These are phyloP conservation scores for Dasysyrphus albostriatus DNA, from an alignment of 2,888 invertebrate species.

Conservation along the genomic window DNA sequence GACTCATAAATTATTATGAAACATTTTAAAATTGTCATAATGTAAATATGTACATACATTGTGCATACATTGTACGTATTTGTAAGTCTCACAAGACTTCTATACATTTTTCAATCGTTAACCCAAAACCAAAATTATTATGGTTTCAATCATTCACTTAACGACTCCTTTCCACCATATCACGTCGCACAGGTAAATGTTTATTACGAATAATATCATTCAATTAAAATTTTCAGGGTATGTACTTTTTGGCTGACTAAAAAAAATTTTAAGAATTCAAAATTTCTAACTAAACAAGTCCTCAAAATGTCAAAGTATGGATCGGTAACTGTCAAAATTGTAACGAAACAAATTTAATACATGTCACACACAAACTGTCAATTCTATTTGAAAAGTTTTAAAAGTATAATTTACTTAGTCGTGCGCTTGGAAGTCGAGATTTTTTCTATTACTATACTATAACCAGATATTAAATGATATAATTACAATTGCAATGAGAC, in stretches of 20 bases:
- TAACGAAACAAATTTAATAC: slow-evolving; percentile 38
- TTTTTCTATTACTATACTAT: slow-evolving; percentile 21
- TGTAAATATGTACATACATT: too few species aligned
- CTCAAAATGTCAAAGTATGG: slow-evolving; percentile 56
- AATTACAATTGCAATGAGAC: slow-evolving; percentile 16
- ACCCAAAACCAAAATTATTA: too few species aligned
- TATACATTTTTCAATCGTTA: too few species aligned
- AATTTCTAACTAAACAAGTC: background rate
- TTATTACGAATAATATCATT: too few species aligned
- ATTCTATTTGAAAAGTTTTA: background rate
- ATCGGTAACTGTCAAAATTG: slow-evolving; percentile 53
- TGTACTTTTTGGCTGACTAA: too few species aligned
- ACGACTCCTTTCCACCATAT: background rate
- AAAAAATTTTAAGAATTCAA: too few species aligned
- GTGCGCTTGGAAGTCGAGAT: slow-evolving; percentile 29
- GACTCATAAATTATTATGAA: too few species aligned
- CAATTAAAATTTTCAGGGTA: too few species aligned
- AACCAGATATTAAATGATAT: slow-evolving; percentile 1
- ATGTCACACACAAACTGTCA: slow-evolving; percentile 7
- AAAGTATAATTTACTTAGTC: slow-evolving; percentile 38
- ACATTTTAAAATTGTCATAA: too few species aligned
- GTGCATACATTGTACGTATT: too few species aligned
- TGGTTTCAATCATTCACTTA: background rate
- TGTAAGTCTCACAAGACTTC: too few species aligned
- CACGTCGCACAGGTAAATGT: too few species aligned